Evolutionary conservation across 2,888 invertebrate genomes (phyloP), one percentile per base, ranked within the genome.

Genomic region (Mesoligia furuncula): DNA sequence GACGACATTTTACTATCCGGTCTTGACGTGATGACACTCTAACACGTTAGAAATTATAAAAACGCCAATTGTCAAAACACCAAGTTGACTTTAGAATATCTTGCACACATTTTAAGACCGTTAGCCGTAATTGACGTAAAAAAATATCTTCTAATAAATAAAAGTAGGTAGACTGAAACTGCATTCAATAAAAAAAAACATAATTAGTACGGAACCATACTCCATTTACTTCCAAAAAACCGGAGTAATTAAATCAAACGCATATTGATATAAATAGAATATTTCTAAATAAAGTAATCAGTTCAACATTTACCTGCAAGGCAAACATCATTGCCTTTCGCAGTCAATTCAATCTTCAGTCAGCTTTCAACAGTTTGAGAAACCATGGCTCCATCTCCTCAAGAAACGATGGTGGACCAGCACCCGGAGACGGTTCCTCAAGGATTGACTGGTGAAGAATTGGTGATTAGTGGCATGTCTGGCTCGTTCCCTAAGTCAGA

Each of bases 401-500:
- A 81, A 73, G 79, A 83, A 66, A 39, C 65, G 24, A 15, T 62
- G 65, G 84, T 31, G 24, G 69, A 69, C 11, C 65, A 83, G 36
- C 67, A 51, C 11, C 54, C 54, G 9, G 6, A 84, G 65, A 81
- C 73, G 6, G 57, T 83, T 89, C 84, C 79, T 42, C 79, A 66
- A 3, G 62, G 48, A 20, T 64, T 93, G 39, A 93, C 93, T 69
- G 97, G 94, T 4, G 97, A 97, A 85, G 96, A 97, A 85, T 93
- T 97, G 77, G 97, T 97, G 17, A 97, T 97, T 69, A 95, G 96
- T 73, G 97, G 97, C 54, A 97, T 97, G 90, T 93, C 97, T 1
- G 97, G 97, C 39, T 92, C 97, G 80, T 97, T 98, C 88, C 98
- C 98, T 1, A 97, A 97, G 87, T 97, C 97, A 0, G 96, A 97